These are phyloP conservation scores for Abrostola triplasia DNA, from an alignment of 2,888 invertebrate genomes.

Conservation along the genomic window DNA sequence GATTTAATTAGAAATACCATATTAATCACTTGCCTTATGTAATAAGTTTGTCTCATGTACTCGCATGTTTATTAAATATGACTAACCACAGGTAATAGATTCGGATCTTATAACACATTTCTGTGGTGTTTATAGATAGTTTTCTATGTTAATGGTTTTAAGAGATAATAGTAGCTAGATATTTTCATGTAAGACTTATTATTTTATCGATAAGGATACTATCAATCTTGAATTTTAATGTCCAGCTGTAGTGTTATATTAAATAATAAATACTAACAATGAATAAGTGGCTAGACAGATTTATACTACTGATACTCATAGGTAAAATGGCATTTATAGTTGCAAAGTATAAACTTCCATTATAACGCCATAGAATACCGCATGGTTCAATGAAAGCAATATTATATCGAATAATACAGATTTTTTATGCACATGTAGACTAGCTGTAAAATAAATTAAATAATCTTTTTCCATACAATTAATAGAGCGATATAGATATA, in stretches of 20 bases:
- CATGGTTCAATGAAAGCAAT: constrained; percentile 50
- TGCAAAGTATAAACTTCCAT: constrained; percentile 44
- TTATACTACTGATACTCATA: constrained; percentile 63
- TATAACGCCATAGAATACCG: constrained; percentile 37
- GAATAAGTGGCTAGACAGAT: constrained; percentile 58
- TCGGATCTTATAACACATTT: constrained; percentile 35
- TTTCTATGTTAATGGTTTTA: constrained; percentile 64
- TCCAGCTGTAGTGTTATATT: constrained; percentile 66
- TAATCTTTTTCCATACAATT: constrained; percentile 50
- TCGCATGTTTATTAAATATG: constrained; percentile 73
- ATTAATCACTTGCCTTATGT: constrained; percentile 77
- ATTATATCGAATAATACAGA: constrained; percentile 38
- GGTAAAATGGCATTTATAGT: constrained; percentile 55
- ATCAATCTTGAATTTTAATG: constrained; percentile 63
- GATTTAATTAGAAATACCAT: constrained; percentile 49
- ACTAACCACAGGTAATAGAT: constrained; percentile 52
- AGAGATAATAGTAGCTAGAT: constrained; percentile 61
- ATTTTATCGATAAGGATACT: constrained; percentile 65
- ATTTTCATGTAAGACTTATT: constrained; percentile 65
- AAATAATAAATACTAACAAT: constrained; percentile 51
- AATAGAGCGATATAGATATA: constrained; percentile 43
- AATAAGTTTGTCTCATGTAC: constrained; percentile 74
- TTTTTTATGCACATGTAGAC: constrained; percentile 50
- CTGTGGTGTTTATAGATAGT: constrained; percentile 55
- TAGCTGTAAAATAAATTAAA: constrained; percentile 42